These are phyloP conservation scores for Grapholita molesta DNA, from an alignment of 1,140 invertebrate species.

Conservation along the genomic window DNA sequence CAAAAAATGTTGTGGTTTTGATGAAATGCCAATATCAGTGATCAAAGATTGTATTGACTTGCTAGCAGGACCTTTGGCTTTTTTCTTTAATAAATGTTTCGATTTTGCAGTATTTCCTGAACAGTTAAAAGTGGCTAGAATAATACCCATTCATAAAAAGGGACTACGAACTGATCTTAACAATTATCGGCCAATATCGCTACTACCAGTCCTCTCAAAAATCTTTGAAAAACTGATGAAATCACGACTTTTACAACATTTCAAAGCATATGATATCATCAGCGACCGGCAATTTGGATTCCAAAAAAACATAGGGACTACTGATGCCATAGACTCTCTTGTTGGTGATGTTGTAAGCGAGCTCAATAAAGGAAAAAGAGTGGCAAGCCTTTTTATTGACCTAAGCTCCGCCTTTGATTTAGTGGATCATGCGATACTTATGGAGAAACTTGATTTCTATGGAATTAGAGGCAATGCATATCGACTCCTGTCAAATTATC, in stretches of 20 bases:
- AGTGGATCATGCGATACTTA: neutral
- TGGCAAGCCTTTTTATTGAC: neutral
- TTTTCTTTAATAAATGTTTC: constrained; percentile 23
- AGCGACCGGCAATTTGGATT: neutral
- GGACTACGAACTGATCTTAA: constrained; percentile 12
- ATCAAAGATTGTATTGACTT: constrained; percentile 24
- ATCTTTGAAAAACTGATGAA: constrained; percentile 26
- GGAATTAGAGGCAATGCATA: constrained; percentile 18
- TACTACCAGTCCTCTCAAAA: constrained; percentile 22
- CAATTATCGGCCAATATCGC: constrained; percentile 21
- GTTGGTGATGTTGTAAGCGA: neutral
- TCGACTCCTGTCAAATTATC: constrained; percentile 12
- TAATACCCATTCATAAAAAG: constrained; percentile 23
- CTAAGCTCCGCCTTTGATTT: neutral
- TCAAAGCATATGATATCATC: neutral
- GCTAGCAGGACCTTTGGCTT: constrained; percentile 17
- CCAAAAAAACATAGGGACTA: neutral
- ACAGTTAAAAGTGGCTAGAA: constrained; percentile 24
- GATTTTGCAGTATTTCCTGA: constrained; percentile 20
- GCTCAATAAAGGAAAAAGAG: neutral
- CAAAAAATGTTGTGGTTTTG: constrained; percentile 23
- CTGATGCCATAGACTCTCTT: neutral
- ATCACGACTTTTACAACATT: neutral
- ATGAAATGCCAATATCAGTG: constrained; percentile 20
- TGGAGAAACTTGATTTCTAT: constrained; percentile 1